Base-by-base conservation (phyloP, 64 coral and sea anemone species). In the Actinia tenebrosa region DNA sequence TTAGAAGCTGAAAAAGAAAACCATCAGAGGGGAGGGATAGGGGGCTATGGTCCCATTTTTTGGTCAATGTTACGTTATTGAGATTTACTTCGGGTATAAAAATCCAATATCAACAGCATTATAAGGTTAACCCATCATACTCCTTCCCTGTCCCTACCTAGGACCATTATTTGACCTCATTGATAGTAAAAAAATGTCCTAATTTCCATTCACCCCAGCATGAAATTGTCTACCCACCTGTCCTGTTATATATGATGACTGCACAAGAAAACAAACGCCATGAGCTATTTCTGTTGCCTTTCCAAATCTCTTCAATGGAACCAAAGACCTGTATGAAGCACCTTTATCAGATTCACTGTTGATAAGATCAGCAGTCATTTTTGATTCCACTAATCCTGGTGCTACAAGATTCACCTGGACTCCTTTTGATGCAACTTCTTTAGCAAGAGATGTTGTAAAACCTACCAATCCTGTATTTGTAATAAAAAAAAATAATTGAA, bases 381-480 rank as follows among this genome's bases (percentile, higher is more conserved):
- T 89, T 43, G 93, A 86, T 56, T 84, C 84, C 68, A 95, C 88
- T 10, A 86, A 89, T 25, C 93, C 93, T 83, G 93, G 93, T 63
- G 89, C 93, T 63, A 91, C 89, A 80, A 95, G 87, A 81, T 95
- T 95, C 16, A 95, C 86, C 43, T 86, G 19, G 37, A 95, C 66
- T 59, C 90, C 88, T 37, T 82, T 59, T 80, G 86, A 78, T 43
- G 93, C 93, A 53, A 95, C 83, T 83, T 95, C 93, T 77, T 91
- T 95, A 53, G 93, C 93, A 45, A 95, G 8, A 60, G 93, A 95
- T 47, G 91, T 95, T 45, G 89, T 95, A 75, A 95, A 95, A 84
- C 93, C 89, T 11, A 95, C 77, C 71, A 91, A 86, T 5, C 93
- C 93, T 95, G 63, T 66, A 23, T 66, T 18, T 20, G 37, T 11